A percentile compares a stretch with the other conserved stretches of the same genome.
Evolutionary conservation across 2,888 invertebrate genomes (phyloP).

Genomic region (Sycophila texana): DNA sequence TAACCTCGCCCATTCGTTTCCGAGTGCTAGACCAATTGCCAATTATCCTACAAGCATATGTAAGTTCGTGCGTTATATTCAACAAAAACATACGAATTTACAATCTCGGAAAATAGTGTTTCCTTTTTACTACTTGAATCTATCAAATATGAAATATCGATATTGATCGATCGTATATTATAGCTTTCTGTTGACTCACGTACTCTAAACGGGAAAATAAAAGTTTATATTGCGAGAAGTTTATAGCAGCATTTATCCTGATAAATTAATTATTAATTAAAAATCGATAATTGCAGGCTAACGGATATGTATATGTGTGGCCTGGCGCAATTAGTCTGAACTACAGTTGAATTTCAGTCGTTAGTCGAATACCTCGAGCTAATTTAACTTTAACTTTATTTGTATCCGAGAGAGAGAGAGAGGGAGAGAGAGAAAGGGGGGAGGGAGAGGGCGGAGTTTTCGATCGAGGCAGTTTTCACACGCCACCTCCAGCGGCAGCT

Average conservation of each 20-base stretch:
- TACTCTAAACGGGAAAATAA: too few relatives aligned
- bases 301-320: neutral
- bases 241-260: too few relatives aligned
- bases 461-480: conserved; percentile 39
- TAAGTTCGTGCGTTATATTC: too few relatives aligned
- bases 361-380: neutral
- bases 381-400: conserved; percentile 39
- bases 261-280: conserved; percentile 10
- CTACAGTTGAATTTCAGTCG: neutral
- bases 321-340: neutral
- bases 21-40: neutral
- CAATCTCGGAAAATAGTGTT: too few relatives aligned
- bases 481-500: conserved; percentile 56
- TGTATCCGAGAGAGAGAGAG: conserved; percentile 18
- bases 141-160: too few relatives aligned
- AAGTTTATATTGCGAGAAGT: too few relatives aligned
- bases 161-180: too few relatives aligned
- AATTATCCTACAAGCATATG: conserved; percentile 8
- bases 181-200: too few relatives aligned
- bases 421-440: too few relatives aligned
- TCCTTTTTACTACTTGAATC: too few relatives aligned
- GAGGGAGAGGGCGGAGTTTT: too few relatives aligned
- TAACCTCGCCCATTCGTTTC: conserved; percentile 18
- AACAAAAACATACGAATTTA: too few relatives aligned
- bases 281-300: neutral